Percentiles rank a stretch among this genome's conserved stretches.
These are phyloP conservation scores for Spinus olivaceus DNA, from an alignment of 2,797 vertebrate species.

Conservation along the genomic window DNA sequence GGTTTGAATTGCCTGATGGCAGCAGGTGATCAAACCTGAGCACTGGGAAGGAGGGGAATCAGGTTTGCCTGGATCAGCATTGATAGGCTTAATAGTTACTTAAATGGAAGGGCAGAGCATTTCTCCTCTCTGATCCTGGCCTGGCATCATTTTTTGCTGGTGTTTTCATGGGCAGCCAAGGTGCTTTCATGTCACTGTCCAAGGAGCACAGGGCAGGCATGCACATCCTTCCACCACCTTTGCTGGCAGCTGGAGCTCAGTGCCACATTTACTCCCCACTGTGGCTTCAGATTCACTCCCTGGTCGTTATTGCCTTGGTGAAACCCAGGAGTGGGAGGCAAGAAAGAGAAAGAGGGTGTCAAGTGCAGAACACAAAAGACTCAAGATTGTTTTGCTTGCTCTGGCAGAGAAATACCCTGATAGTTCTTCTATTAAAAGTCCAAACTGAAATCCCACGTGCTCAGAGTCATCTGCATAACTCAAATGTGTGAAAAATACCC, in stretches of 20 bases:
- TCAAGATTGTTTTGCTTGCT: not conserved
- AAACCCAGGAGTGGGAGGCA: not conserved
- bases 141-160: not conserved
- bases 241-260: not conserved
- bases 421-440: not conserved
- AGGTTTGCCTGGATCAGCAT: not conserved
- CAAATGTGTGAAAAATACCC: not conserved
- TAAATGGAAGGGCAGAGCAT: not conserved
- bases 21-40: not conserved
- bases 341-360: not conserved
- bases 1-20: not conserved
- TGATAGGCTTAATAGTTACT: not conserved
- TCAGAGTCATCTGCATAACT: not conserved
- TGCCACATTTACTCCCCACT: fast-evolving
- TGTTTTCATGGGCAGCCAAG: fast-evolving
- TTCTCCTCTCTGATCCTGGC: not conserved
- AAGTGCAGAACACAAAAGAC: not conserved
- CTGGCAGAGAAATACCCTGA: not conserved
- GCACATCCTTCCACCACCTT: not conserved
- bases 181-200: not conserved
- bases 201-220: not conserved
- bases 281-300: not conserved
- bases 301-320: too few species aligned
- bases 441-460: not conserved
- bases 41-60: not conserved